Percentiles rank a stretch among this genome's conserved stretches.
Conservation (phyloP, 2,113 vertebrate species). For the Neodon shergylaensis region DNA sequence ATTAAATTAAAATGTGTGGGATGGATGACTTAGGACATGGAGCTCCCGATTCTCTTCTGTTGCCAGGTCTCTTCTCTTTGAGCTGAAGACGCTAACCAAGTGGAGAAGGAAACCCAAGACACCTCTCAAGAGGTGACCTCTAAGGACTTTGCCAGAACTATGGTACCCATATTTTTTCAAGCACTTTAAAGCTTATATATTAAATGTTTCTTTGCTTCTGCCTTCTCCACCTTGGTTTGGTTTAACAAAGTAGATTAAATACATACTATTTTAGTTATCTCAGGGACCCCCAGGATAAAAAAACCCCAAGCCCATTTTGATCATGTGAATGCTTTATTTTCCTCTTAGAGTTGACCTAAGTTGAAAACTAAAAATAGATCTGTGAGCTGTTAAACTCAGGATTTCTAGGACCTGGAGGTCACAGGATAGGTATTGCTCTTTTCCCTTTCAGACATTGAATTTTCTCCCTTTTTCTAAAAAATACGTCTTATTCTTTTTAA, state of each 20-base stretch:
- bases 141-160: background rate
- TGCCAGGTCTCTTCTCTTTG: background rate
- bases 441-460: background rate
- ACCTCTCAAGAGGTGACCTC: background rate
- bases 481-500: background rate
- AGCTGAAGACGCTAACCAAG: background rate
- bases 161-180: background rate
- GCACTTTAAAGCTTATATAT: conserved; percentile 13
- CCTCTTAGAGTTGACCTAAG: background rate
- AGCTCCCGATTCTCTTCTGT: conserved; percentile 5
- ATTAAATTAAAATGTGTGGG: conserved; percentile 1
- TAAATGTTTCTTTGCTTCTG: background rate
- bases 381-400: background rate
- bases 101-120: background rate
- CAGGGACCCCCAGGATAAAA: conserved; percentile 37
- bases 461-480: background rate
- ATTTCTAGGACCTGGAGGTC: background rate
- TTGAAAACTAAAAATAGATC: background rate
- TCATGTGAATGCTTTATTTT: background rate
- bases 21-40: conserved; percentile 35
- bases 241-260: background rate
- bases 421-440: background rate
- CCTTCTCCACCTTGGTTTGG: conserved; percentile 26
- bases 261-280: background rate
- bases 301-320: background rate